Evolutionary conservation across 2,113 vertebrate species (phyloP), one percentile per base, ranked within the genome.

Genomic region (Hipposideros armiger): DNA sequence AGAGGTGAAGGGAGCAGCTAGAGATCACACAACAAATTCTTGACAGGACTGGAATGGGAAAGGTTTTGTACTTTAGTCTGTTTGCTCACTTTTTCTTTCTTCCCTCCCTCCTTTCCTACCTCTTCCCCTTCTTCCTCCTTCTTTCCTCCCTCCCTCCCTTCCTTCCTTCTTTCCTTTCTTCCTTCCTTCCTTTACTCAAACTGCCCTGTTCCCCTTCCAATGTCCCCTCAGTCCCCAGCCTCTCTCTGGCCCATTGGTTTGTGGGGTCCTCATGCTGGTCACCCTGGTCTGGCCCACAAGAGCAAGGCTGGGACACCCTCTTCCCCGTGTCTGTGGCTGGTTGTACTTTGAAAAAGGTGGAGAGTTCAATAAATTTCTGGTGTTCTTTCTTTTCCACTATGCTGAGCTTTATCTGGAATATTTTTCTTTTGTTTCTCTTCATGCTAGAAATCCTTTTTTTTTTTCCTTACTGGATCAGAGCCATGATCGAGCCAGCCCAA

Each of bases 331-430:
- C 50, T 64, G 94, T 67, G 80, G 52, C 50, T 89, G 2, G 2
- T 42, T 69, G 76, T 72, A 66, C 58, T 93, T 93, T 93, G n/a
- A 87, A 47, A 52, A 85, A 64, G 47, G 36, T 60, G 45, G 72
- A 70, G 22, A 42, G 76, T 88, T 81, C 30, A 97, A 97, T 96
- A 97, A 95, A 96, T 72, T 90, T 86, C 87, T 97, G 95, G 96
- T 98, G 92, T 94, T 98, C 17, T 90, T 80, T 10, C 67, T 92
- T 92, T 45, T 30, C 40, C 3, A 70, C 52, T 15, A 85, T 50
- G 28, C 17, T 93, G 20, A 32, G 30, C 19, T 28, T 80, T 94
- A 60, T 3, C 36, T 81, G 5, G 36, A 66, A 64, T 87, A 36
- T 76, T 69, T 95, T 92, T 77, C 47, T 40, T 91, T 89, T 36